Evolutionary conservation across 2,797 vertebrate species (phyloP).

Genomic region (Loriculus beryllinus): DNA sequence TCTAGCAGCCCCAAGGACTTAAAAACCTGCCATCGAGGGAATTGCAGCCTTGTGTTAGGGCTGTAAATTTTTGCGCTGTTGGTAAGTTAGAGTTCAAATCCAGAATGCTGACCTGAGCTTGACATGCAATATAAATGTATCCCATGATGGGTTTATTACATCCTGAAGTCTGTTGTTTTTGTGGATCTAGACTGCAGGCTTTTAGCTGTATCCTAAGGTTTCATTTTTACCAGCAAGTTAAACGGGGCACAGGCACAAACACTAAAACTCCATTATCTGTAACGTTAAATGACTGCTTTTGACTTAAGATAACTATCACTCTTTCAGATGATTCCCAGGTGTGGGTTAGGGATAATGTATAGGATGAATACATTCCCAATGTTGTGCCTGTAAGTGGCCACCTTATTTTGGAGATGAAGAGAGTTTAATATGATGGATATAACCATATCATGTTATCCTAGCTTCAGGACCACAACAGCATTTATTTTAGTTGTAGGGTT

Average conservation of each 20-base stretch:
- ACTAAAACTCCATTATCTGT: slow-evolving; percentile 51
- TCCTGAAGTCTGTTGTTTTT: slow-evolving; percentile 58
- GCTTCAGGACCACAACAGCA: neutral
- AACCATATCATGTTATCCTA: neutral
- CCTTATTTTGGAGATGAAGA: neutral
- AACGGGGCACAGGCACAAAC: slow-evolving; percentile 41
- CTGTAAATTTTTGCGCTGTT: slow-evolving; percentile 43
- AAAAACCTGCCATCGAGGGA: neutral
- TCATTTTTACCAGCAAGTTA: slow-evolving; percentile 61
- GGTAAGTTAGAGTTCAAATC: slow-evolving; percentile 55
- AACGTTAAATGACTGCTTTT: slow-evolving; percentile 52
- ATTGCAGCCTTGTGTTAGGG: neutral
- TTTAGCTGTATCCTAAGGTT: slow-evolving; percentile 34
- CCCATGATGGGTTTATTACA: slow-evolving; percentile 69
- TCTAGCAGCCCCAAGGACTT: neutral
- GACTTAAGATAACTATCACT: slow-evolving; percentile 43
- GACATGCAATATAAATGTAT: slow-evolving; percentile 67
- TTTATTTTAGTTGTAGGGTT: neutral
- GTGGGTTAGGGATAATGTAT: neutral
- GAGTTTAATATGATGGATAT: neutral
- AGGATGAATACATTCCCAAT: neutral
- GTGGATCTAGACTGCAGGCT: slow-evolving; percentile 35
- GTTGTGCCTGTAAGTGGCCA: neutral
- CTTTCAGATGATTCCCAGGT: slow-evolving; percentile 55
- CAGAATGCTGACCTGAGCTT: slow-evolving; percentile 64